phyloP scores from a whole-genome alignment of 2,797 vertebrate genomes.

The Serranus cabrilla region DNA sequence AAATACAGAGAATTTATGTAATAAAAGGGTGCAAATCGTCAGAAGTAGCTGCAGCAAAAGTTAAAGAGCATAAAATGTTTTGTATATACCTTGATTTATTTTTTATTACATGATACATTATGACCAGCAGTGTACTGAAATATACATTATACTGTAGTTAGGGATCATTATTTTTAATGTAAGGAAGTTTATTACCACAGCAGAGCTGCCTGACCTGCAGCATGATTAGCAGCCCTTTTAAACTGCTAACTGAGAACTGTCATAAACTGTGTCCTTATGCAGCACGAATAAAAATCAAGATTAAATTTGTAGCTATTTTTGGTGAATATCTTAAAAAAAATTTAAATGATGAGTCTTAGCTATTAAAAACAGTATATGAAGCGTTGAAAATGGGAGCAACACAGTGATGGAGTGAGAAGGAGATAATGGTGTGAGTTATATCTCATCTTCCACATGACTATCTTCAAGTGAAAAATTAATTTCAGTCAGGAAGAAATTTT shows the following conservation, averaged over 20 bases:
- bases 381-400: not conserved
- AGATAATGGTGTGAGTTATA: conserved; percentile 4
- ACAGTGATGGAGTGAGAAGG: conserved; percentile 10
- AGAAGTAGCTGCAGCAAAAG: not conserved
- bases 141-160: not conserved
- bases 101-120: not conserved
- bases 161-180: not conserved
- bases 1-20: not conserved
- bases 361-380: conserved; percentile 5
- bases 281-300: not conserved
- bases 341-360: not conserved
- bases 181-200: not conserved
- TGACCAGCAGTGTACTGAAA: not conserved
- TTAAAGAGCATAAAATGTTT: not conserved
- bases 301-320: conserved; percentile 1
- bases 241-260: not conserved
- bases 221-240: not conserved
- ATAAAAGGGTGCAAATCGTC: not conserved
- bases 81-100: not conserved
- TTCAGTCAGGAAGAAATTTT: conserved; percentile 25
- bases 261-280: not conserved
- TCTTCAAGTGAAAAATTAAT: conserved; percentile 32
- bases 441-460: conserved; percentile 18
- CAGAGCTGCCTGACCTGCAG: not conserved
- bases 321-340: not conserved